Evolutionary conservation across 1,140 invertebrate species (phyloP), one percentile per base, ranked within the genome.

Genomic region (Littorina saxatilis): DNA sequence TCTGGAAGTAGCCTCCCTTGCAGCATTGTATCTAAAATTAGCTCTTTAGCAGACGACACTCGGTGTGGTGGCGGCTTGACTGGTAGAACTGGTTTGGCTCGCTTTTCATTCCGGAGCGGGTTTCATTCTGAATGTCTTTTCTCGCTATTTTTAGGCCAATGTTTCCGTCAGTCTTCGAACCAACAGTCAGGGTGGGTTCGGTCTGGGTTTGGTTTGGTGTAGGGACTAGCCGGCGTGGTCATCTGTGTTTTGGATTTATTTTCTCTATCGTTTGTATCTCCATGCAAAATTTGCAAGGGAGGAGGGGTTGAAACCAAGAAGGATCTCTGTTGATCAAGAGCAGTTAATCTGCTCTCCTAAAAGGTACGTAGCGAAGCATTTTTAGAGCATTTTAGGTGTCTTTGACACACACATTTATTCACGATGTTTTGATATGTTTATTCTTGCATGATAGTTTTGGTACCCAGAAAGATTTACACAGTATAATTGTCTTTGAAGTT

Each of bases 41-140:
- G 70, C 32, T n/a, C 2, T 52, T 50, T 61, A 73, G 76, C 76
- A 78, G 76, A 78, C 76, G 76, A 78, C 55, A n/a, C n/a, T n/a
- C n/a, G 17, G 35, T 63, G 29, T 29, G 39, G 20, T 7, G 5
- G 58, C 40, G 9, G 17, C 50, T 9, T 39, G 76, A 78, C 76
- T 78, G 76, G 76, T 78, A 78, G 76, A 78, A 78, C 76, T 37
- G 76, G 76, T 78, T 78, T 78, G 52, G 55, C 55, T 40, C 37
- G 37, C 58, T 78, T 58, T 58, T 63, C 29, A 15, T 29, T 61
- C 29, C 7, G 29, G 23, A 61, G 27, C 55, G 3, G 55, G 58
- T 63, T 55, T 5, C 35, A 39, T 78, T 61, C 37, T 58, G 76
- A 63, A 78, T 78, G 35, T 17, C 37, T 23, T 43, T 37, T 17